Evolutionary conservation across 2,888 invertebrate species (phyloP), one percentile per base, ranked within the genome.

Genomic region (Scaptodrosophila latifasciaeformis): DNA sequence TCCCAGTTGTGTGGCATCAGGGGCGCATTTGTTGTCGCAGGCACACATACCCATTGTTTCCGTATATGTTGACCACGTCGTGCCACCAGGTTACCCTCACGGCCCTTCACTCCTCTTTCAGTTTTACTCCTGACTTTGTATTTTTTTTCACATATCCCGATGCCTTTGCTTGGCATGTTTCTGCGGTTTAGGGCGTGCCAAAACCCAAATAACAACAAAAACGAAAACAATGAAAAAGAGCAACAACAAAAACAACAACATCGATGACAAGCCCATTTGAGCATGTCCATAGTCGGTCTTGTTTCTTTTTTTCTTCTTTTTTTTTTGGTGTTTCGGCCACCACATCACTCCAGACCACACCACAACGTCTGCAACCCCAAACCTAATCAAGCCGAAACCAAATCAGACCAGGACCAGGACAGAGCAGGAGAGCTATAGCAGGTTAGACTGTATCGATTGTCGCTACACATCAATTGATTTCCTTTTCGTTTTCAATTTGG

Each of bases 401-500:
- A 13, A 35, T 31, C 46, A 43, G 19, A 50, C 51, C 65, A 61
- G 48, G 53, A 44, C 75, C 59, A 59, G 7, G 59, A 53, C 60
- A 60, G 13, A 34, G 34, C 12, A 13, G n/a, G 4, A 7, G 13
- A 34, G n/a, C 34, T n/a, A n/a, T n/a, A n/a, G 34, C 10, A 17
- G 17, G 17, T 10, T 17, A 37, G 17, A 37, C 37, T 19, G 42
- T 79, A 74, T 81, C 78, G 78, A 77, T 80, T 81, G 74, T 66
- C 62, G 80, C 70, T 62, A 59, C 62, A 61, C 61, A 68, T 72
- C 80, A 82, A 81, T 81, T 81, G 81, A 72, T 79, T 79, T 76
- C 72, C 71, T 78, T 67, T 78, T 70, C 66, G 76, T 64, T 81
- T 81, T 79, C 78, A 80, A 77, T 72, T 80, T 80, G 49, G 52